Conservation (phyloP, 2,888 invertebrate genomes). For the Eupithecia centaureata region DNA sequence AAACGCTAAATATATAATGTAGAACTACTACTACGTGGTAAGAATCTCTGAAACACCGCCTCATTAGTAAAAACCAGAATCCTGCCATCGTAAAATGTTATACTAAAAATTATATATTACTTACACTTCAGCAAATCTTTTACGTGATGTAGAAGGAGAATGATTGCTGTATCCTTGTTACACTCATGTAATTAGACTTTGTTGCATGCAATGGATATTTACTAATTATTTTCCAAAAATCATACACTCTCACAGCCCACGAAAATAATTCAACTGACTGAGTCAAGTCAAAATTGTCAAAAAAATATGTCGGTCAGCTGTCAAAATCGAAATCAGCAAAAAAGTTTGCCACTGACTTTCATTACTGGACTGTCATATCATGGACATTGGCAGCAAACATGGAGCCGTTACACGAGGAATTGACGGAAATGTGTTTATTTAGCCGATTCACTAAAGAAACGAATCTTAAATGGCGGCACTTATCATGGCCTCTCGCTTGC, state of each 20-base stretch:
- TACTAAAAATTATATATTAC: neutral
- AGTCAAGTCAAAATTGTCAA: too few relatives aligned
- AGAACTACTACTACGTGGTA: constrained; percentile 6
- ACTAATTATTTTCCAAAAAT: neutral
- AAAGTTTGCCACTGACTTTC: neutral
- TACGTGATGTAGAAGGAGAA: neutral
- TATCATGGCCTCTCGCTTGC: too few relatives aligned
- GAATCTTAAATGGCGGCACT: too few relatives aligned
- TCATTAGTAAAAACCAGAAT: constrained; percentile 14
- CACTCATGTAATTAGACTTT: neutral
- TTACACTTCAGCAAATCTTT: constrained; percentile 6
- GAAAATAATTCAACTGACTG: neutral
- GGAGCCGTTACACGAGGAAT: too few relatives aligned
- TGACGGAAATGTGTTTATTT: too few relatives aligned
- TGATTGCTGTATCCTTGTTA: neutral
- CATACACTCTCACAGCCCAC: neutral
- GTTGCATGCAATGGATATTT: neutral
- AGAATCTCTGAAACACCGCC: constrained; percentile 7
- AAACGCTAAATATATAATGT: neutral
- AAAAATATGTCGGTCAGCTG: neutral
- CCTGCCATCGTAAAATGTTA: constrained; percentile 5
- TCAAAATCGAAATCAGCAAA: neutral
- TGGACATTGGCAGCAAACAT: too few relatives aligned
- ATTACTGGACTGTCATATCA: too few relatives aligned
- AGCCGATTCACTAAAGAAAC: too few relatives aligned